Percentiles rank a stretch among this genome's conserved stretches.
phyloP scores from a whole-genome alignment of 2,113 vertebrate species.

The Toxotes jaculatrix region DNA sequence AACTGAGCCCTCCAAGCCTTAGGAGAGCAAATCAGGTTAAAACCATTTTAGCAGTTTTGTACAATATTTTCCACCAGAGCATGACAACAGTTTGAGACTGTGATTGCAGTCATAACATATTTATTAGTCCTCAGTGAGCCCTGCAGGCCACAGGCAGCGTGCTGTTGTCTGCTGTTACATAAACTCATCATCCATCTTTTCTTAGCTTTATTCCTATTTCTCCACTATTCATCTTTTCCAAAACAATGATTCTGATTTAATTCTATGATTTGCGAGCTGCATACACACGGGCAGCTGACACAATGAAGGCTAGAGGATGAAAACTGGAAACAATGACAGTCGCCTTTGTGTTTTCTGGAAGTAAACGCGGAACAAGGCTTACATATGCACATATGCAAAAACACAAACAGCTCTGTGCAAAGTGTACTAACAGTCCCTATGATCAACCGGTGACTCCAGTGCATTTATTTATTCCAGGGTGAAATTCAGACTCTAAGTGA shows the following conservation, averaged over 20 bases:
- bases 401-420: slow-evolving; percentile 4
- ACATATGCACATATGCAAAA: neutral
- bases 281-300: neutral
- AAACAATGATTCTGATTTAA: neutral
- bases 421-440: neutral
- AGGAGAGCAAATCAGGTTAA: slow-evolving; percentile 5
- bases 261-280: neutral
- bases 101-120: slow-evolving; percentile 40
- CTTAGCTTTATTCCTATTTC: neutral
- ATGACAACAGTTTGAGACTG: neutral
- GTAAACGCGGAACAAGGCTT: slow-evolving; percentile 23
- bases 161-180: slow-evolving; percentile 24
- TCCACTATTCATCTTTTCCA: neutral
- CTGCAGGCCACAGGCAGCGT: slow-evolving; percentile 19
- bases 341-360: slow-evolving; percentile 51
- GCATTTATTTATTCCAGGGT: neutral
- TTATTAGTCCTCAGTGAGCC: slow-evolving; percentile 30
- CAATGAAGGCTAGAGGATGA: neutral
- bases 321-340: neutral
- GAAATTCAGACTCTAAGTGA: neutral
- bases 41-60: neutral
- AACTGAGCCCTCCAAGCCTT: neutral
- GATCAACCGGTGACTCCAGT: slow-evolving; percentile 8
- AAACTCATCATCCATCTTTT: slow-evolving; percentile 12
- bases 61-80: neutral